Conservation (phyloP, 2,888 invertebrate species). For the Mesodorylaimus sp. region DNA sequence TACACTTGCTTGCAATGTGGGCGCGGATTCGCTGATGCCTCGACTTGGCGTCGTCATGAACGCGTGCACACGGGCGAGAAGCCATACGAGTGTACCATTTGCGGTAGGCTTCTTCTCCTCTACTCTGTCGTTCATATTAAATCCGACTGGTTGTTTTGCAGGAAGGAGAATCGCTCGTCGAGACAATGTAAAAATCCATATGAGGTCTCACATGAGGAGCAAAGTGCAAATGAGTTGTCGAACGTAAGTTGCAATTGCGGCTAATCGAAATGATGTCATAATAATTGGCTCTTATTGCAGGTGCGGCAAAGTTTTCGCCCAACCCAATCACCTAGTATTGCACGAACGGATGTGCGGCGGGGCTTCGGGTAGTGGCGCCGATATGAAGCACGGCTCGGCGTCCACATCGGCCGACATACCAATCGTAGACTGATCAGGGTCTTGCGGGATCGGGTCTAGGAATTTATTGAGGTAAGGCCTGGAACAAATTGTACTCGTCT, state of each 20-base stretch:
- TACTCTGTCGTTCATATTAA: too few species aligned
- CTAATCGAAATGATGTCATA: not conserved
- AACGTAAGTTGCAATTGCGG: not conserved
- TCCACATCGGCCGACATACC: too few species aligned
- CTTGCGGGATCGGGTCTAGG: too few species aligned
- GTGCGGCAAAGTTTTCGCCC: conserved; percentile 1
- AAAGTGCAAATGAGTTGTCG: not conserved
- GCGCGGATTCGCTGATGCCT: conserved; percentile 19
- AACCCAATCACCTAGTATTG: not conserved
- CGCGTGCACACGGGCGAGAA: conserved; percentile 19
- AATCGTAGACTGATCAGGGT: too few species aligned
- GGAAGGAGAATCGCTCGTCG: conserved; percentile 19
- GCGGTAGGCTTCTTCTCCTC: too few species aligned
- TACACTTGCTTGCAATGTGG: conserved; percentile 18
- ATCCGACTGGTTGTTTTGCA: too few species aligned
- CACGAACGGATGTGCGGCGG: conserved; percentile 1
- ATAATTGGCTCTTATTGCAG: not conserved
- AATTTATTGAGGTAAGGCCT: too few species aligned
- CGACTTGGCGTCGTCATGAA: conserved; percentile 21
- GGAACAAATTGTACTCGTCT: too few species aligned
- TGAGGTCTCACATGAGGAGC: conserved; percentile 11
- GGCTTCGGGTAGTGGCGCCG: not conserved
- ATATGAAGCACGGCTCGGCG: too few species aligned
- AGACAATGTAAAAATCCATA: conserved; percentile 22
- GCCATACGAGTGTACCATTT: conserved; percentile 21